Base-by-base conservation (phyloP, 2,888 invertebrate species). In the Synanthedon andrenaeformis region DNA sequence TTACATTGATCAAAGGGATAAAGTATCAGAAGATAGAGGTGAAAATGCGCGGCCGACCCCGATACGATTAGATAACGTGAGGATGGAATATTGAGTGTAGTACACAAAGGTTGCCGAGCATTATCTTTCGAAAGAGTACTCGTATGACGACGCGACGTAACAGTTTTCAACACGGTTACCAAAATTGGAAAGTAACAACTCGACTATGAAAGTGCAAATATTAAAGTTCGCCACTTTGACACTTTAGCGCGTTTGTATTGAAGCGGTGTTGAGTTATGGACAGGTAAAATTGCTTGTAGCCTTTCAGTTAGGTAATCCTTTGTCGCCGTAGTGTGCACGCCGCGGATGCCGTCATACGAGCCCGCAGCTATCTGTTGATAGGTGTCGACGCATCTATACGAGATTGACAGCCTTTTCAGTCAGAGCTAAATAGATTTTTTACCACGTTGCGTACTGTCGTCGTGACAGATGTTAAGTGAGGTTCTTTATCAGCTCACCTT, bases 11-110 rank as follows among this genome's bases (percentile, higher is more conserved):
- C 23, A 28, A 28, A 28, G 28, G 8, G 28, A 28, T 75, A 69
- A 80, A 80, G 72, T 82, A 23, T 23, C 81, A 71, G 71, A 77
- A 79, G 76, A 75, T 77, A 67, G 76, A 69, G 71, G 74, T 67
- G 69, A 66, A 63, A 63, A 69, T 69, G 69, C 66, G 65, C 71
- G 71, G 69, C n/a, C n/a, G n/a, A n/a, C n/a, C n/a, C n/a, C 70
- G 64, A 68, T 67, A 67, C 64, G 64, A 60, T 71, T 72, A 71
- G 72, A 66, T 70, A 72, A 74, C 66, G 70, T 63, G 61, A 62
- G 68, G 63, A 69, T 67, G 69, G 65, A 64, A 65, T 23, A 23
- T 23, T 23, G 23, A 23, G 23, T 23, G 23, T 5, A 23, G 23
- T 23, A 23, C 23, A 23, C 23, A 65, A 63, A 64, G 62, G 65